Percentiles rank a stretch among this genome's conserved stretches.
Conservation (phyloP, 1,140 invertebrate genomes). For the Scaptomyza pallida region DNA sequence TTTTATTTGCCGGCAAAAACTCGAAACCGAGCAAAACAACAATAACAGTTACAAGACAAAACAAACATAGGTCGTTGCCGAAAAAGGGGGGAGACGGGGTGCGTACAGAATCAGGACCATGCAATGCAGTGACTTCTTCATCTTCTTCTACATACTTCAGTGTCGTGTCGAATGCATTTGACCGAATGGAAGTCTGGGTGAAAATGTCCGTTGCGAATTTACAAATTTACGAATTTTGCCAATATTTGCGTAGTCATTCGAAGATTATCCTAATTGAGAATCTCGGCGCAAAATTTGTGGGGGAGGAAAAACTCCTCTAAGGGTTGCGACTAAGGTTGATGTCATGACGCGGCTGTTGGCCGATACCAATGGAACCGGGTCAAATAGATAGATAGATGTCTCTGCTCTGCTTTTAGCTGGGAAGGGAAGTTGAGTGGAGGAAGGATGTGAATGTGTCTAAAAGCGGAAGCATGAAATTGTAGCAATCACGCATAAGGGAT, state of each 20-base stretch:
- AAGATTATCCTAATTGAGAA: slow-evolving; percentile 83
- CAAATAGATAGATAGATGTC: slow-evolving; percentile 31
- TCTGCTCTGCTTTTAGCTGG: too few species aligned
- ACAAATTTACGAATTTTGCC: slow-evolving; percentile 78
- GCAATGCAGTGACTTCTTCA: slow-evolving; percentile 29
- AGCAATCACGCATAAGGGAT: slow-evolving; percentile 35
- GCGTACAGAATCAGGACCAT: slow-evolving; percentile 19
- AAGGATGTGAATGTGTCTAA: slow-evolving; percentile 4
- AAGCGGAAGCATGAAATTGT: slow-evolving; percentile 49
- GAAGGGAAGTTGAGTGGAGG: neutral
- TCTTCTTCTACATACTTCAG: slow-evolving; percentile 20
- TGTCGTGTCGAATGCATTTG: slow-evolving; percentile 51
- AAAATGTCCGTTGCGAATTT: slow-evolving; percentile 67
- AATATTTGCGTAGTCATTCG: slow-evolving; percentile 83
- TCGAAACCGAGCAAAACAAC: slow-evolving; percentile 33
- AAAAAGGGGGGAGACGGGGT: neutral
- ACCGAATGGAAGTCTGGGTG: slow-evolving; percentile 23
- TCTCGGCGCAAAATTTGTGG: slow-evolving; percentile 50
- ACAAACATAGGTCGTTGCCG: slow-evolving; percentile 18
- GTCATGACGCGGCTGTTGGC: slow-evolving; percentile 23
- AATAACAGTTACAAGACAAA: slow-evolving; percentile 51
- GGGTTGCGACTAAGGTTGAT: slow-evolving; percentile 29
- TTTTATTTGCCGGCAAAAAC: slow-evolving; percentile 58
- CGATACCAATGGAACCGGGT: slow-evolving; percentile 22
- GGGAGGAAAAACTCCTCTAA: slow-evolving; percentile 7